These are phyloP conservation scores for Agrypnia vestita DNA, from an alignment of 1,140 invertebrate genomes.

Conservation along the genomic window DNA sequence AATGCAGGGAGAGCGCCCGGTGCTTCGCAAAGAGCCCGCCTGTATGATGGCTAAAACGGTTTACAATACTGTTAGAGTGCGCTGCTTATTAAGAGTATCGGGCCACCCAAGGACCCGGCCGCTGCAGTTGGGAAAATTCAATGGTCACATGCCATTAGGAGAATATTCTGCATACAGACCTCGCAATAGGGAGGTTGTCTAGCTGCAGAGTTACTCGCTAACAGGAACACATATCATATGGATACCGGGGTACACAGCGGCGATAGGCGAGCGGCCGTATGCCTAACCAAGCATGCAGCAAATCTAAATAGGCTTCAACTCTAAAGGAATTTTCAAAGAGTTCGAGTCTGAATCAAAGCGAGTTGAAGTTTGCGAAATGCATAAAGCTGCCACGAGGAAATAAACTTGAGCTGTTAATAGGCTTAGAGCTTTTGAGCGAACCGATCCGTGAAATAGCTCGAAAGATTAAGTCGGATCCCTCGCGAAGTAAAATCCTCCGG, in stretches of 20 bases:
- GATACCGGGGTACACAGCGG: neutral
- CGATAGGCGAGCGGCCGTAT: neutral
- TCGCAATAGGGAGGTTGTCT: conserved; percentile 8
- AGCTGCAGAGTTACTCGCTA: neutral
- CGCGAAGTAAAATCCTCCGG: too few relatives aligned
- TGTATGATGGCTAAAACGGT: conserved; percentile 8
- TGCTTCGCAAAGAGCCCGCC: neutral
- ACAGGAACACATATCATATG: conserved; percentile 21
- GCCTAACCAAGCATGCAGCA: neutral
- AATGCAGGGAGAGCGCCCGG: conserved; percentile 32
- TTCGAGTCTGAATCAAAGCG: neutral
- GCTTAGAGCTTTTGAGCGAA: too few relatives aligned
- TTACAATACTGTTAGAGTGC: conserved; percentile 19
- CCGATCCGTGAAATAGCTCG: too few relatives aligned
- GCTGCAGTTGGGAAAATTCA: conserved; percentile 17
- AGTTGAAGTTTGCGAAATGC: too few relatives aligned
- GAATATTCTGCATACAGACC: conserved; percentile 24
- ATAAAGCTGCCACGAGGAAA: too few relatives aligned
- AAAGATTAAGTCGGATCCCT: too few relatives aligned
- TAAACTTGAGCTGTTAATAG: too few relatives aligned
- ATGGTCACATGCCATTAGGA: conserved; percentile 40
- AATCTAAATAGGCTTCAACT: neutral
- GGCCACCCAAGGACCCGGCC: neutral
- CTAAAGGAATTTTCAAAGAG: neutral
- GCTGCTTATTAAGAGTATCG: conserved; percentile 25